A percentile compares a stretch with the other conserved stretches of the same genome.
Evolutionary conservation across 2,888 invertebrate genomes (phyloP).

Genomic region (Meandrusa payeni): DNA sequence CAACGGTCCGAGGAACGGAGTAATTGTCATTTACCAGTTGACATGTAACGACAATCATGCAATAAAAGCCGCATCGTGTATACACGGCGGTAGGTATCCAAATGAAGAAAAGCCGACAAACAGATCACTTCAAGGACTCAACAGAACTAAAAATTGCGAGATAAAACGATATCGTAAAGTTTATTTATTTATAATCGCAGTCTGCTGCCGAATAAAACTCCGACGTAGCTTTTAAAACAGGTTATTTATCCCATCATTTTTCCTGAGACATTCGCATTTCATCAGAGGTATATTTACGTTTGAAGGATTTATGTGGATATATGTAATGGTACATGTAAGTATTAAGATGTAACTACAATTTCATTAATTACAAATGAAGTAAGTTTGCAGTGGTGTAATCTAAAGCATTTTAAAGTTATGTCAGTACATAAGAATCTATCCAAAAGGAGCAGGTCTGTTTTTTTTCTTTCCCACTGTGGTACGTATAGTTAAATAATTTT

Average conservation of each 20-base stretch:
- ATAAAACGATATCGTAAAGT: not conserved
- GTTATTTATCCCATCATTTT: slow-evolving; percentile 6
- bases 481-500: too few species aligned
- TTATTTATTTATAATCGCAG: not conserved
- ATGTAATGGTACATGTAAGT: too few species aligned
- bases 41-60: slow-evolving; percentile 54
- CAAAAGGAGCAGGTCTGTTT: too few species aligned
- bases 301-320: not conserved
- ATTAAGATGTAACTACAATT: too few species aligned
- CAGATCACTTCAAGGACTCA: slow-evolving; percentile 1
- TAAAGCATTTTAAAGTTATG: too few species aligned
- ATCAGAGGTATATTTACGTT: not conserved
- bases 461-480: too few species aligned
- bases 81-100: slow-evolving; percentile 8
- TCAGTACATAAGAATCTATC: too few species aligned
- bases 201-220: not conserved
- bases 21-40: slow-evolving; percentile 52
- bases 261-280: not conserved
- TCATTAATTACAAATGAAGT: too few species aligned
- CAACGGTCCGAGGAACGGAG: slow-evolving; percentile 44
- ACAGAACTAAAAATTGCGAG: too few species aligned
- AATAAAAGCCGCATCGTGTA: slow-evolving; percentile 45
- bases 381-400: too few species aligned
- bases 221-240: slow-evolving; percentile 2
- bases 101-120: slow-evolving; percentile 1